Conservation (phyloP, 1,140 invertebrate species). For the Babylonia areolata region DNA sequence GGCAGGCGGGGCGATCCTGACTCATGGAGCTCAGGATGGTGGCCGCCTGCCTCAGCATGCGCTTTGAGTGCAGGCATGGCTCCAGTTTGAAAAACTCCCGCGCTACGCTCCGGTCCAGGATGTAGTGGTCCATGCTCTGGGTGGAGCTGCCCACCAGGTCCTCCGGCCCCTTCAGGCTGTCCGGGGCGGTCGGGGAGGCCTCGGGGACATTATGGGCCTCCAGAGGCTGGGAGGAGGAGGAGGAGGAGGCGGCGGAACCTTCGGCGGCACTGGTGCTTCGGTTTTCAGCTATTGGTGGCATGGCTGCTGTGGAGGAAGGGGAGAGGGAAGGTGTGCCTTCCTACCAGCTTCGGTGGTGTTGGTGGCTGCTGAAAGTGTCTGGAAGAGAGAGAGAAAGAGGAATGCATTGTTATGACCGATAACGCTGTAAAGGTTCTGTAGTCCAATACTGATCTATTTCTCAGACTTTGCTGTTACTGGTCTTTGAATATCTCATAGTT, state of each 20-base stretch:
- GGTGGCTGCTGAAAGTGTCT: background rate
- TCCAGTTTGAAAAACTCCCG: conserved; percentile 58
- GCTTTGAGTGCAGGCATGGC: conserved; percentile 57
- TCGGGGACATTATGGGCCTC: background rate
- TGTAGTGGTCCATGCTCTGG: background rate
- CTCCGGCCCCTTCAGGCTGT: too few relatives aligned
- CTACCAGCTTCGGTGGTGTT: background rate
- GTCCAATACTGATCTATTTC: too few relatives aligned
- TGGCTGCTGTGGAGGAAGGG: background rate
- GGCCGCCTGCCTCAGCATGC: conserved; percentile 52
- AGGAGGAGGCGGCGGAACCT: too few relatives aligned
- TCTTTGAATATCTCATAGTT: too few relatives aligned
- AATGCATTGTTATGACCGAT: too few relatives aligned
- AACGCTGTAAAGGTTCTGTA: too few relatives aligned
- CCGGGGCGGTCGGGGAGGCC: background rate
- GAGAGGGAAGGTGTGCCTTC: background rate
- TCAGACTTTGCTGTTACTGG: too few relatives aligned
- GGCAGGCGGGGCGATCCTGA: background rate
- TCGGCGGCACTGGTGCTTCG: background rate
- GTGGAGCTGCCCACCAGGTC: too few relatives aligned
- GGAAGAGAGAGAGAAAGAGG: too few relatives aligned
- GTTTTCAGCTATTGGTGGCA: background rate
- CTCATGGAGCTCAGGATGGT: conserved; percentile 51
- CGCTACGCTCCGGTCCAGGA: background rate
- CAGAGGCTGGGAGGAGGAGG: background rate